Base-by-base conservation (phyloP, 2,888 invertebrate species). In the Lutraria lutraria region DNA sequence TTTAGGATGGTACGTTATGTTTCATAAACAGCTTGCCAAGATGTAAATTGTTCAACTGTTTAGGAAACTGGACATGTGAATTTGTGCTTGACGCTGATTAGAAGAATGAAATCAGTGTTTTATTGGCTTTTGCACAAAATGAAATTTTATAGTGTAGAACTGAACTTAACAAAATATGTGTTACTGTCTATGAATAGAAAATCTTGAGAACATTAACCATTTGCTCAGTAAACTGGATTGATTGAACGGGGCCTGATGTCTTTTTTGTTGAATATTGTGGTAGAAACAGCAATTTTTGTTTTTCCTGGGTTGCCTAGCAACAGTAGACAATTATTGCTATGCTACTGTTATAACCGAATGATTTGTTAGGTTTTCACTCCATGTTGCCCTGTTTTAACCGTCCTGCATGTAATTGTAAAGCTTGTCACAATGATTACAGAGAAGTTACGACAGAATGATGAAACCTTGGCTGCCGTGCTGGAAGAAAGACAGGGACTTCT, bases 401-500 rank as follows among this genome's bases (percentile, higher is more conserved):
- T 89, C 90, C 89, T 89, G 90, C 90, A 90, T 90, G 90, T 85
- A 25, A 29, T 29, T 90, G 88, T 88, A 83, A 84, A 89, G 85
- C 85, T 87, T 68, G 86, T 88, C 81, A 80, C 88, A 88, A 85
- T 91, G 90, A 88, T 92, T 92, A 81, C 96, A 98, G 98, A 98
- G 97, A 97, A 97, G 97, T 97, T 98, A 91, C 97, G 98, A 92
- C 97, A 98, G 90, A 97, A 98, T 95, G 98, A 98, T 96, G 97
- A 98, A 94, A 97, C 97, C 92, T 98, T 98, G 90, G 97, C 97
- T 91, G 97, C 97, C 95, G 98, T 98, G 81, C 96, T 98, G 93
- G 97, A 97, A 88, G 98, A 98, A 95, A 98, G 98, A 95, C 98
- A 98, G 95, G 97, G 97, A 93, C 97, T 98, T 92, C 98, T 98